Evolutionary conservation across 30 jellyfish, hydroid and myxozoan genomes (phyloP).

Genomic region (Hydractinia symbiolongicarpus): DNA sequence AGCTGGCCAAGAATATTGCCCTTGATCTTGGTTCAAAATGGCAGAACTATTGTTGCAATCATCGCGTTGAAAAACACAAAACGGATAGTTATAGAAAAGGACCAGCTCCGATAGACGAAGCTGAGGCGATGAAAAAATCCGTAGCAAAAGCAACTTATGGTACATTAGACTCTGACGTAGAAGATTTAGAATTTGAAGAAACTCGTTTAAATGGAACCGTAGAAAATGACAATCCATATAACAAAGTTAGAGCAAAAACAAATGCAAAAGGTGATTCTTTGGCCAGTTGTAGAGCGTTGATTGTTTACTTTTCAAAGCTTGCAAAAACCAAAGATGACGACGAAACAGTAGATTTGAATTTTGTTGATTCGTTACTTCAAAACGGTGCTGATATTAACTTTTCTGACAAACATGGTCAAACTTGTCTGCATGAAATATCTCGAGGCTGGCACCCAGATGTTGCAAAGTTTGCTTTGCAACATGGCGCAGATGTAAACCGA

Average conservation of each 20-base stretch:
- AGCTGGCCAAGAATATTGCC: slow-evolving; percentile 47
- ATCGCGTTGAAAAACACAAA: slow-evolving; percentile 80
- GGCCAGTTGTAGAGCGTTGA: slow-evolving; percentile 98
- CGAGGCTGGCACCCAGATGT: slow-evolving; percentile 99
- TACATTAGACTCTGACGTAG: slow-evolving; percentile 90
- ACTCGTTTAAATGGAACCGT: slow-evolving; percentile 37
- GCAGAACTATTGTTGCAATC: slow-evolving; percentile 75
- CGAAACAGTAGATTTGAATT: slow-evolving; percentile 79
- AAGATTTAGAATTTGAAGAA: slow-evolving; percentile 92
- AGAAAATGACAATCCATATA: slow-evolving; percentile 44
- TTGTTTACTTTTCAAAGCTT: slow-evolving; percentile 88
- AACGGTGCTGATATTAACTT: slow-evolving; percentile 96
- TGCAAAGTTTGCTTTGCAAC: slow-evolving; percentile 89
- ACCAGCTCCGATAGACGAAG: slow-evolving; percentile 98
- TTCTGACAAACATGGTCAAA: slow-evolving; percentile 91
- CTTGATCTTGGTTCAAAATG: slow-evolving; percentile 70
- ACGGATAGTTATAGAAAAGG: slow-evolving; percentile 81
- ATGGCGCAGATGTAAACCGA: slow-evolving; percentile 88
- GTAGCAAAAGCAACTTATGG: slow-evolving; percentile 88
- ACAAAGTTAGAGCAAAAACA: slow-evolving; percentile 26
- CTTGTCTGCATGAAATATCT: slow-evolving; percentile 85
- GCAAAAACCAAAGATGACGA: slow-evolving; percentile 91
- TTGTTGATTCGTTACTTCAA: slow-evolving; percentile 89
- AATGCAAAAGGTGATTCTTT: slow-evolving; percentile 65
- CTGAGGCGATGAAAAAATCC: slow-evolving; percentile 73